Evolutionary conservation across 2,888 invertebrate species (phyloP).

Genomic region (Synanthedon myopaeformis): DNA sequence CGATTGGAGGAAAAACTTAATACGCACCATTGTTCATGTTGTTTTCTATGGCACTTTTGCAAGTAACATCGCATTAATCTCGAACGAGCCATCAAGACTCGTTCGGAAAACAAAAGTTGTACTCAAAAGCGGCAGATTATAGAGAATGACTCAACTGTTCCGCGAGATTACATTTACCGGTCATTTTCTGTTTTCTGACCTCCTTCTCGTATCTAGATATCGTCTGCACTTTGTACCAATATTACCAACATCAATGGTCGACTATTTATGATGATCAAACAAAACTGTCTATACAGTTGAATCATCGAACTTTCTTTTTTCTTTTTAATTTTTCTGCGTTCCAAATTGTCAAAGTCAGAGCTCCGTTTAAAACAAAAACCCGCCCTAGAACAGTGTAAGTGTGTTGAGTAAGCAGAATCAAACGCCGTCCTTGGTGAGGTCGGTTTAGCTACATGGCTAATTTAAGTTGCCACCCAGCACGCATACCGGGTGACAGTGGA

Average conservation of each 20-base stretch:
- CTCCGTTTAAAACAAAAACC: constrained; percentile 49
- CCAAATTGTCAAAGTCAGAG: constrained; percentile 11
- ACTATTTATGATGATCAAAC: background rate
- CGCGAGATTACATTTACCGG: background rate
- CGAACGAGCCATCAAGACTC: background rate
- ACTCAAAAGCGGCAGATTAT: background rate
- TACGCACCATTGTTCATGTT: background rate
- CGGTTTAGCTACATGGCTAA: constrained; percentile 25
- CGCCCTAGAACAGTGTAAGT: constrained; percentile 36
- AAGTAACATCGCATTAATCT: background rate
- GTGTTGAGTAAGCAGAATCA: constrained; percentile 53
- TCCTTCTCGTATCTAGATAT: background rate
- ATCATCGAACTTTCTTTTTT: background rate
- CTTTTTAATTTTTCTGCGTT: background rate
- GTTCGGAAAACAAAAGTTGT: background rate
- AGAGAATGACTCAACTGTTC: background rate
- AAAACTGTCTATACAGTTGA: background rate
- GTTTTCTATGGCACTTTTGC: background rate
- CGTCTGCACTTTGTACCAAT: background rate
- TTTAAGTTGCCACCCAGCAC: constrained; percentile 13
- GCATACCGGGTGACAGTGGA: constrained; percentile 5
- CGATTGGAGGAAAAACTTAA: background rate
- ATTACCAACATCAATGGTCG: background rate
- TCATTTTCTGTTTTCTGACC: background rate
- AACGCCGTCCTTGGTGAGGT: constrained; percentile 63